A percentile compares a stretch with the other conserved stretches of the same genome.
Evolutionary conservation across 2,888 invertebrate species (phyloP).

Genomic region (Stenolophus ochropezus): DNA sequence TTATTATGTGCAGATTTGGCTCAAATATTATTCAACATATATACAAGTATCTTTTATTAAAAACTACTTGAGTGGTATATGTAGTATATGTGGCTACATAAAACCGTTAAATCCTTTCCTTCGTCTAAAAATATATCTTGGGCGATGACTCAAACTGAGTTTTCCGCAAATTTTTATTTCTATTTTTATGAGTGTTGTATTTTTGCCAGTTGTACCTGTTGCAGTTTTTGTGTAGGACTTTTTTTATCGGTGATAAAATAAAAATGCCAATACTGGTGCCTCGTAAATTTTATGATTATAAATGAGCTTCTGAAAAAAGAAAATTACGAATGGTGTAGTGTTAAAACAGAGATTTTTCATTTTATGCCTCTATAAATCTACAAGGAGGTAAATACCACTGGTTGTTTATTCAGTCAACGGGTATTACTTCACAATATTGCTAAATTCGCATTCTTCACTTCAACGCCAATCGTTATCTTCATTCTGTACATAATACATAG

Average conservation of each 20-base stretch:
- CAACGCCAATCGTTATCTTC: too few species aligned
- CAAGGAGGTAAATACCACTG: not conserved
- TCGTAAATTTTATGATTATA: slow-evolving; percentile 37
- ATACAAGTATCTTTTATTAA: too few species aligned
- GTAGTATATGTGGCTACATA: too few species aligned
- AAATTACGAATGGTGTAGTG: slow-evolving; percentile 25
- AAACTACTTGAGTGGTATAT: too few species aligned
- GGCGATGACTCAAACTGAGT: not conserved
- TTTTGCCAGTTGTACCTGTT: slow-evolving; percentile 29
- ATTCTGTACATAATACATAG: too few species aligned
- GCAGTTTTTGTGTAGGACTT: slow-evolving; percentile 33
- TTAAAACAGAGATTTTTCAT: slow-evolving; percentile 39
- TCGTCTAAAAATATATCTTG: not conserved
- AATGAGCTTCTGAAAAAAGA: slow-evolving; percentile 31
- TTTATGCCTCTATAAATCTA: slow-evolving; percentile 10
- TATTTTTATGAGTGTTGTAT: slow-evolving; percentile 5
- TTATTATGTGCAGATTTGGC: too few species aligned
- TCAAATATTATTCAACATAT: too few species aligned
- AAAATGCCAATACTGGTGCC: slow-evolving; percentile 34
- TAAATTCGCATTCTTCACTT: not conserved
- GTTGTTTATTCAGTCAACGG: slow-evolving; percentile 8
- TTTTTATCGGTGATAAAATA: slow-evolving; percentile 29
- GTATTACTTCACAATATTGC: slow-evolving; percentile 23
- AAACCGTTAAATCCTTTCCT: too few species aligned
- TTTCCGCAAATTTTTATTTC: slow-evolving; percentile 3